Percentiles rank a stretch among this genome's conserved stretches.
Conservation (phyloP, 1,140 invertebrate genomes). For the Armadillidium nasatum region DNA sequence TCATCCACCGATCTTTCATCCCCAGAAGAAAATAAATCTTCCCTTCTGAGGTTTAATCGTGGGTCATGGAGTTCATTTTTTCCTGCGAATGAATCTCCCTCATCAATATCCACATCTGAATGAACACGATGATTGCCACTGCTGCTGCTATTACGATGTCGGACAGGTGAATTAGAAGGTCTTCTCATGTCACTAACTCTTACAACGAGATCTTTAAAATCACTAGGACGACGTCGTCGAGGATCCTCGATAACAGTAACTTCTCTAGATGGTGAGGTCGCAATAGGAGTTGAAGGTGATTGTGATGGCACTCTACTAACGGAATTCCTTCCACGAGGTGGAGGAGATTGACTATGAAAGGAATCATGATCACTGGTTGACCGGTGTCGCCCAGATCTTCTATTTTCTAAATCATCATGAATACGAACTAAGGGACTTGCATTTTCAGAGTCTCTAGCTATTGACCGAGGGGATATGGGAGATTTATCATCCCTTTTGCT, state of each 20-base stretch:
- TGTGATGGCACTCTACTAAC: constrained; percentile 23
- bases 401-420: constrained; percentile 40
- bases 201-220: constrained; percentile 42
- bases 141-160: constrained; percentile 18
- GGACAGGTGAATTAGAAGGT: constrained; percentile 36
- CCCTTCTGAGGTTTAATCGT: constrained; percentile 31
- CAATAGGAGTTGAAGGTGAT: constrained; percentile 39
- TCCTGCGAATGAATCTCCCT: constrained; percentile 30
- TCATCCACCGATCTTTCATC: constrained; percentile 34
- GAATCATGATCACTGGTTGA: constrained; percentile 48
- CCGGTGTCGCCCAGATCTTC: constrained; percentile 38
- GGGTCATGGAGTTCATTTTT: constrained; percentile 41
- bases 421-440: constrained; percentile 29
- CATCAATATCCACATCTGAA: constrained; percentile 32
- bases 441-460: constrained; percentile 36
- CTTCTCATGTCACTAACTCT: constrained; percentile 39
- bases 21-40: constrained; percentile 37
- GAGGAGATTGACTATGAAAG: constrained; percentile 47
- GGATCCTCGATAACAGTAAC: constrained; percentile 43
- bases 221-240: constrained; percentile 36
- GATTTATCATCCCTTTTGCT: constrained; percentile 32
- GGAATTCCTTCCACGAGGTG: constrained; percentile 27
- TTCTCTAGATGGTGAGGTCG: constrained; percentile 39
- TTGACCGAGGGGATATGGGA: constrained; percentile 40
- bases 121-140: constrained; percentile 21